Evolutionary conservation across 1,140 invertebrate species (phyloP).

Genomic region (Rhizoglyphus robini): DNA sequence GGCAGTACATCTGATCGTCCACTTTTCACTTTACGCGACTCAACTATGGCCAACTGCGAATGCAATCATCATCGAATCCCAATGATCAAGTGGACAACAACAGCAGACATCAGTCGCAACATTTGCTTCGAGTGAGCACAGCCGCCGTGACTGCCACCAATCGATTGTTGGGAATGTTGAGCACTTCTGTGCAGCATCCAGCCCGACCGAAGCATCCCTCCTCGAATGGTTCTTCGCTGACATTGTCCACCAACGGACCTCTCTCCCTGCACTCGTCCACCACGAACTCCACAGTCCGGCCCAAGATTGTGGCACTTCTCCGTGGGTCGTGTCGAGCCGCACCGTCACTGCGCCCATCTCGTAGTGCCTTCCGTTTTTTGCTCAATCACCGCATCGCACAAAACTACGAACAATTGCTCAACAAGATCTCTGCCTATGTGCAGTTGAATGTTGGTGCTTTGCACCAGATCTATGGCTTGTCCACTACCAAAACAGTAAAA

Average conservation of each 20-base stretch:
- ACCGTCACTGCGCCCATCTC: constrained; percentile 32
- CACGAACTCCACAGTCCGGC: constrained; percentile 41
- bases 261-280: not conserved
- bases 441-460: constrained; percentile 44
- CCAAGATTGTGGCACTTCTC: constrained; percentile 80
- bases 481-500: not conserved
- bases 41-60: not conserved
- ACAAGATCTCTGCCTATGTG: constrained; percentile 76
- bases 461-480: not conserved
- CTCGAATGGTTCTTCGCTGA: not conserved
- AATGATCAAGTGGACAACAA: not conserved
- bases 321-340: constrained; percentile 60
- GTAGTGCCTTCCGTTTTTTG: constrained; percentile 72
- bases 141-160: too few species aligned
- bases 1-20: constrained; percentile 80
- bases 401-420: constrained; percentile 80
- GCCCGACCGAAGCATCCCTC: too few species aligned
- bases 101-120: not conserved
- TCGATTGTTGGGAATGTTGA: too few species aligned
- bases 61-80: not conserved
- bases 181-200: too few species aligned
- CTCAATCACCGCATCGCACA: constrained; percentile 88
- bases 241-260: not conserved
- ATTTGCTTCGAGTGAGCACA: not conserved
- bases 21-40: constrained; percentile 62